A percentile compares a stretch with the other conserved stretches of the same genome.
Evolutionary conservation across 2,113 vertebrate genomes (phyloP).

Genomic region (Phrynosoma blainvillii): DNA sequence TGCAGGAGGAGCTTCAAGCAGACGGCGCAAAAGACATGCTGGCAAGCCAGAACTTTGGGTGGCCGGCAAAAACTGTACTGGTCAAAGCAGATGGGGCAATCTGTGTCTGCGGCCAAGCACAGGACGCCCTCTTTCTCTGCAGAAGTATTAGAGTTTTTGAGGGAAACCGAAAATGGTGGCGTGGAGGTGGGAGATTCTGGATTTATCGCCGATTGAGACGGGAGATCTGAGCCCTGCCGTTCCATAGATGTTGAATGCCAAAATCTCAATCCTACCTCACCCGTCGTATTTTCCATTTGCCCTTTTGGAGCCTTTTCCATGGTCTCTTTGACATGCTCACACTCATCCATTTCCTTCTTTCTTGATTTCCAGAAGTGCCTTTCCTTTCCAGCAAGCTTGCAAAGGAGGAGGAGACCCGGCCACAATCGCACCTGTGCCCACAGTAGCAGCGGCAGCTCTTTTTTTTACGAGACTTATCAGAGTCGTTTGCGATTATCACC

Average conservation of each 20-base stretch:
- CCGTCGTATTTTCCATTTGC: rapidly evolving
- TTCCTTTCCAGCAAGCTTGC: background rate
- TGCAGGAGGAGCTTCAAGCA: slow-evolving; percentile 80
- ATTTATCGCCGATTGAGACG: background rate
- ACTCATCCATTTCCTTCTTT: background rate
- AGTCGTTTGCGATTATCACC: slow-evolving; percentile 32
- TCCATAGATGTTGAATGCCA: background rate
- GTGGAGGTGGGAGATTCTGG: background rate
- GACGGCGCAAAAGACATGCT: slow-evolving; percentile 72
- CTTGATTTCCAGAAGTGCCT: rapidly evolving
- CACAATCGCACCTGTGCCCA: background rate
- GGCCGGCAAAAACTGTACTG: slow-evolving; percentile 64
- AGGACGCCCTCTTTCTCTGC: rapidly evolving
- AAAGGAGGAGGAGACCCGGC: background rate
- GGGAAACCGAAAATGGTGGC: rapidly evolving
- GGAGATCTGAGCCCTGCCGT: rapidly evolving
- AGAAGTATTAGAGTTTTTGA: rapidly evolving
- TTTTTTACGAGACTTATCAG: background rate
- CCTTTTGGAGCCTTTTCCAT: background rate
- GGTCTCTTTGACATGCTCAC: rapidly evolving
- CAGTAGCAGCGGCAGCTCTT: slow-evolving; percentile 36
- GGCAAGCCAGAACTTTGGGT: slow-evolving; percentile 78
- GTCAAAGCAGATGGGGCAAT: slow-evolving; percentile 79
- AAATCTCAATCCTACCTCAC: background rate
- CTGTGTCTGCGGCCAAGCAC: slow-evolving; percentile 44